Base-by-base conservation (phyloP, 2,113 vertebrate species). In the Gopherus evgoodei region DNA sequence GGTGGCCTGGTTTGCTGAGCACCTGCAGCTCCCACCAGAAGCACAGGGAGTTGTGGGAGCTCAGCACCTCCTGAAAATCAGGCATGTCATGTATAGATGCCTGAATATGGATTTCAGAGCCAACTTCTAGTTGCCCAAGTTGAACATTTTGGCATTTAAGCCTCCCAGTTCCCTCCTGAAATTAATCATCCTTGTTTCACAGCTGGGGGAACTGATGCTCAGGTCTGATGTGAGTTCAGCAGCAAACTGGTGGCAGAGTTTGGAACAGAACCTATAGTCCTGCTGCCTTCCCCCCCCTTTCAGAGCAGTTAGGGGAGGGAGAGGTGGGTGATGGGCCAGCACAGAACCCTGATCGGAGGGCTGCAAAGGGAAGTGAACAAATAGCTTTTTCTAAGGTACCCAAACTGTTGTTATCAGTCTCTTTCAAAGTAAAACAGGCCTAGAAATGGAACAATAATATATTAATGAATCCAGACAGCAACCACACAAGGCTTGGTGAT, bases 381-480 rank as follows among this genome's bases (percentile, higher is more conserved):
- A 72, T 38, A 11, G 69, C 35, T 69, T 69, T 17, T n/a, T n/a
- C 16, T 38, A 69, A 14, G n/a, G 35, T 69, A 38, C 65, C 8
- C 65, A 11, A 72, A 17, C 35, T 69, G 9, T 35, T 12, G 19
- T 69, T 19, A n/a, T 72, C n/a, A 38, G 65, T 72, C 35, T 21
- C 59, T 62, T 53, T 54, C 27, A 31, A 72, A 72, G 17, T 75
- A 38, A 22, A 24, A 38, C n/a, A 21, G 16, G 19, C 65, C n/a
- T 38, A 38, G 19, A 38, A 72, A 21, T 38, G 21, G 65, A 72
- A 38, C n/a, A 38, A 21, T 21, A 38, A 17, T 72, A 17, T 21
- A 31, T 11, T 0, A 2, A 3, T 0, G 27, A 47, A 62, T 62
- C 57, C 0, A 0, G 62, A 38, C 44, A 25, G 59, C 80, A 76